Percentiles rank a stretch among this genome's conserved stretches.
Conservation (phyloP, 1,140 invertebrate species). For the Drosophila pectinifera region DNA sequence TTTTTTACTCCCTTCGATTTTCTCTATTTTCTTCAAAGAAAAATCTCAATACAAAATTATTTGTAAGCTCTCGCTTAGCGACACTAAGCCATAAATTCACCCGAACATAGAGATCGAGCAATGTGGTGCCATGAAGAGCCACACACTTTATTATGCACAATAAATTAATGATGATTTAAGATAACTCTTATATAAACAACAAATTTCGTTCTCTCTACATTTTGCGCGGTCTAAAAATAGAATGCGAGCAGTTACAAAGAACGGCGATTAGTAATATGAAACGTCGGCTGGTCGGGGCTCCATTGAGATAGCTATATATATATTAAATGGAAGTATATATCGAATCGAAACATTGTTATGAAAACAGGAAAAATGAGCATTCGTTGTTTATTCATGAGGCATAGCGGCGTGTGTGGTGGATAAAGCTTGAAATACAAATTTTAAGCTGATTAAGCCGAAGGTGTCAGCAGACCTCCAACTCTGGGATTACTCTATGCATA, state of each 20-base stretch:
- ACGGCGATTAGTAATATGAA: conserved; percentile 34
- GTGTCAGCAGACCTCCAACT: conserved; percentile 28
- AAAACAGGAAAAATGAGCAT: conserved; percentile 40
- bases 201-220: conserved; percentile 52
- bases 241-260: conserved; percentile 41
- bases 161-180: conserved; percentile 82
- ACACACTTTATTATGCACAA: conserved; percentile 65
- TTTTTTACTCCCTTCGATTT: conserved; percentile 18
- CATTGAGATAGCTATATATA: conserved; percentile 19
- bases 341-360: conserved; percentile 25
- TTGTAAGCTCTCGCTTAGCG: conserved; percentile 37
- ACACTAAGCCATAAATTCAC: conserved; percentile 22
- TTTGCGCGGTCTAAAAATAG: conserved; percentile 49
- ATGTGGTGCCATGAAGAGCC: conserved; percentile 33
- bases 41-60: conserved; percentile 32
- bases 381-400: conserved; percentile 45
- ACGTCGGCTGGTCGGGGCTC: conserved; percentile 14
- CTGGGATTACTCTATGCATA: conserved; percentile 24
- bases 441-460: conserved; percentile 32
- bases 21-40: not conserved
- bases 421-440: conserved; percentile 28
- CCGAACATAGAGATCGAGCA: conserved; percentile 31
- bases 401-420: conserved; percentile 23
- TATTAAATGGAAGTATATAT: conserved; percentile 21
- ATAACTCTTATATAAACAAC: conserved; percentile 77